Conservation (phyloP, 2,888 invertebrate species). For the Sminthurinus aureus region DNA sequence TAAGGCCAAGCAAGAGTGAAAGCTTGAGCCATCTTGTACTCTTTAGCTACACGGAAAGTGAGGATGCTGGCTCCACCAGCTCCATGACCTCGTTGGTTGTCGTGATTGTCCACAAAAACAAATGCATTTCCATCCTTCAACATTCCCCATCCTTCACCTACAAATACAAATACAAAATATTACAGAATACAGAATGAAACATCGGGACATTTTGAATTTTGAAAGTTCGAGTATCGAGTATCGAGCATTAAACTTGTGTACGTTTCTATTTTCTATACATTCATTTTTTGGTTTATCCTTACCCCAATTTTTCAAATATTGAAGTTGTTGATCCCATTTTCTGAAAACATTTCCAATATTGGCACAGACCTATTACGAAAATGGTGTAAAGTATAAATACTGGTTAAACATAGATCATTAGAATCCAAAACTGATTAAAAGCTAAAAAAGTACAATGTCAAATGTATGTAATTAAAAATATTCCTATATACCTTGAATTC, state of each 20-base stretch:
- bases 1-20: slow-evolving; percentile 89
- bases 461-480: background rate
- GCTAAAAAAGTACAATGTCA: background rate
- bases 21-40: slow-evolving; percentile 73
- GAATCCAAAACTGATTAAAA: background rate
- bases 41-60: slow-evolving; percentile 58
- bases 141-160: no score
- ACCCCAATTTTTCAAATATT: slow-evolving; percentile 54
- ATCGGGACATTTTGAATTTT: no score
- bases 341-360: slow-evolving; percentile 59
- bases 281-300: slow-evolving; percentile 44
- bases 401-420: background rate
- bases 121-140: slow-evolving; percentile 70
- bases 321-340: slow-evolving; percentile 57
- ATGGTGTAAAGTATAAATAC: slow-evolving; percentile 1
- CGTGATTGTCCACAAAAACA: slow-evolving; percentile 89
- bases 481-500: slow-evolving; percentile 64
- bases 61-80: no score
- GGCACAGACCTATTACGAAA: slow-evolving; percentile 61
- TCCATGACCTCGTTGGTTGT: slow-evolving; percentile 75
- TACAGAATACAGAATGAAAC: no score
- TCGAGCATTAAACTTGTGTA: no score
- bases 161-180: no score
- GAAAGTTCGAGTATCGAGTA: no score
- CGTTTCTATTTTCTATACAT: no score